Evolutionary conservation across 2,888 invertebrate species (phyloP).

Genomic region (Marasmarcha lunaedactyla): DNA sequence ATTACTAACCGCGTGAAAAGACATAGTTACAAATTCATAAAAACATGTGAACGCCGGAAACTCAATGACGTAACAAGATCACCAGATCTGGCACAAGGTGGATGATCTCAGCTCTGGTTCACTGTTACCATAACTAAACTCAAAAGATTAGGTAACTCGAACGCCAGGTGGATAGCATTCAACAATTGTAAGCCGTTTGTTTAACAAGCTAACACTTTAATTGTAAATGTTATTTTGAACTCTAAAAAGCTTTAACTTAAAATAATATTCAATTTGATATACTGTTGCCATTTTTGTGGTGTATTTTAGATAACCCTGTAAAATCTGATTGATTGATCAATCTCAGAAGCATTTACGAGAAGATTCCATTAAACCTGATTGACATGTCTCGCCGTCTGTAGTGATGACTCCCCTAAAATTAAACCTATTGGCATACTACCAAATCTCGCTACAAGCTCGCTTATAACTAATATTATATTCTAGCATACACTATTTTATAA

Average conservation of each 20-base stretch:
- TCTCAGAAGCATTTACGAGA: background rate
- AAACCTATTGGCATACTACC: conserved; percentile 12
- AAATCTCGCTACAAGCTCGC: conserved; percentile 11
- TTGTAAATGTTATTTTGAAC: too few relatives aligned
- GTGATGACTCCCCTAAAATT: conserved; percentile 11
- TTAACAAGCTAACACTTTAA: too few relatives aligned
- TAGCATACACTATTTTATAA: background rate
- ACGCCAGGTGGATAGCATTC: background rate
- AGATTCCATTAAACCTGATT: conserved; percentile 2
- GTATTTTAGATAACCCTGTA: too few relatives aligned
- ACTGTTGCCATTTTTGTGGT: too few relatives aligned
- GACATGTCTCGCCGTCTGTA: conserved; percentile 5
- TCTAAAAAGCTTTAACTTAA: too few relatives aligned
- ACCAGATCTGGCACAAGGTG: conserved; percentile 35
- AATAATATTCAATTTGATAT: too few relatives aligned
- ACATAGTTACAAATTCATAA: background rate
- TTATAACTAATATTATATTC: conserved; percentile 4
- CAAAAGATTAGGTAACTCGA: too few relatives aligned
- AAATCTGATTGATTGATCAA: too few relatives aligned
- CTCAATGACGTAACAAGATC: conserved; percentile 18
- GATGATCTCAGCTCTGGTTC: conserved; percentile 40
- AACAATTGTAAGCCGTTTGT: too few relatives aligned
- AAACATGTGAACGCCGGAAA: conserved; percentile 25
- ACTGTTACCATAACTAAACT: conserved; percentile 29
- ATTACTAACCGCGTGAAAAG: too few relatives aligned